Base-by-base conservation (phyloP, 2,113 vertebrate genomes). In the Myxocyprinus asiaticus region DNA sequence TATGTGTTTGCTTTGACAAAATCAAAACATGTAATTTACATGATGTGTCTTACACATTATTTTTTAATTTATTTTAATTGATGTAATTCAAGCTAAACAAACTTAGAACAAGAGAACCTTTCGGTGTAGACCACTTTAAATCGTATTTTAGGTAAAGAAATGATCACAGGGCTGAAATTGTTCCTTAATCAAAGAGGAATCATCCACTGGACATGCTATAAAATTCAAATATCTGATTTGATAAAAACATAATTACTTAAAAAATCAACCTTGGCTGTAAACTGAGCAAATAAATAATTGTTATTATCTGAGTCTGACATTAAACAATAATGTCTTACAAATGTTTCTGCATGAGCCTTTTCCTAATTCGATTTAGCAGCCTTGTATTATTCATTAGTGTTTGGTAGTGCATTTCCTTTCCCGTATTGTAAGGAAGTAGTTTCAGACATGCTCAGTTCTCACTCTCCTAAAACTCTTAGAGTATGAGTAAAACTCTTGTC, bases 301-400 rank as follows among this genome's bases (percentile, higher is more conserved):
- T 72, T 72, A 72, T 77, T 66, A 44, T 66, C 14, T 12, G 14
- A n/a, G 55, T 58, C 22, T 51, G 68, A 69, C 67, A 71, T 67
- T 72, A 51, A n/a, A 48, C 48, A 14, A 50, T 45, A 15, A 70
- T 64, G 6, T 51, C 43, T 76, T 74, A 72, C 15, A 65, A 66
- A 65, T 71, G 4, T 22, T 70, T 45, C n/a, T 17, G 14, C 67
- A 56, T 9, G 47, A 72, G 42, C 22, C 22, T 55, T 66, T 33
- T 10, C 4, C 43, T 67, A 71, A 79, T 76, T 76, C 72, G 42
- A 55, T 79, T 79, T 71, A 82, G 47, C 44, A 63, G 33, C 9
- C 66, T 69, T 80, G 12, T 69, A 76, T 82, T 73, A 85, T 82
- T 85, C 50, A 77, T 72, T 56, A 82, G 45, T 53, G 17, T 73